phyloP scores from a whole-genome alignment of 2,113 vertebrate species.

The Saccopteryx leptura region DNA sequence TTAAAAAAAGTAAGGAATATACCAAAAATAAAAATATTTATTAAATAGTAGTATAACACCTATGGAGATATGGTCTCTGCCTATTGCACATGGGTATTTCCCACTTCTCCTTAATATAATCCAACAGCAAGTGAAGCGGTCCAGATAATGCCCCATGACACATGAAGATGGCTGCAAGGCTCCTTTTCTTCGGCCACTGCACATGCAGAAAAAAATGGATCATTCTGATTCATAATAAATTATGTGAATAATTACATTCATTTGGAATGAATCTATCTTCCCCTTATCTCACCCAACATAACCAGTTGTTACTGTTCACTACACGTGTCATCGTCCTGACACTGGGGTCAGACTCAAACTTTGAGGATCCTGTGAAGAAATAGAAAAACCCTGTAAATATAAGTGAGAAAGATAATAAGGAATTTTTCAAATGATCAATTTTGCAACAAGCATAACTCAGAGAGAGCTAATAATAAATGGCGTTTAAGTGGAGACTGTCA shows the following conservation, averaged over 20 bases:
- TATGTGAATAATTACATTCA: background rate
- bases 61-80: background rate
- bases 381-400: conserved; percentile 87
- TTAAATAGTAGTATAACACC: conserved; percentile 29
- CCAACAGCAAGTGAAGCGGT: background rate
- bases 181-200: background rate
- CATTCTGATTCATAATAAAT: conserved; percentile 7
- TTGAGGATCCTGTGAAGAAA: conserved; percentile 89
- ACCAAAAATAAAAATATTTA: conserved; percentile 59
- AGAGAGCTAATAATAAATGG: background rate
- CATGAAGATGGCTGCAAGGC: background rate
- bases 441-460: background rate
- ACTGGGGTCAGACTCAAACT: conserved; percentile 90
- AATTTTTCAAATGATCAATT: background rate
- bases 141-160: background rate
- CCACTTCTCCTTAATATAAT: background rate
- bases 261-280: background rate
- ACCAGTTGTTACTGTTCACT: conserved; percentile 88
- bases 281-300: conserved; percentile 83
- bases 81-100: background rate
- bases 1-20: no score
- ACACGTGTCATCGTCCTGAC: conserved; percentile 87
- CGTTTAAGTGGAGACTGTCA: background rate
- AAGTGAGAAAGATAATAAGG: conserved; percentile 3
- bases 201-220: background rate